A percentile compares a stretch with the other conserved stretches of the same genome.
Conservation (phyloP, 2,888 invertebrate species). For the Chirona hameri region DNA sequence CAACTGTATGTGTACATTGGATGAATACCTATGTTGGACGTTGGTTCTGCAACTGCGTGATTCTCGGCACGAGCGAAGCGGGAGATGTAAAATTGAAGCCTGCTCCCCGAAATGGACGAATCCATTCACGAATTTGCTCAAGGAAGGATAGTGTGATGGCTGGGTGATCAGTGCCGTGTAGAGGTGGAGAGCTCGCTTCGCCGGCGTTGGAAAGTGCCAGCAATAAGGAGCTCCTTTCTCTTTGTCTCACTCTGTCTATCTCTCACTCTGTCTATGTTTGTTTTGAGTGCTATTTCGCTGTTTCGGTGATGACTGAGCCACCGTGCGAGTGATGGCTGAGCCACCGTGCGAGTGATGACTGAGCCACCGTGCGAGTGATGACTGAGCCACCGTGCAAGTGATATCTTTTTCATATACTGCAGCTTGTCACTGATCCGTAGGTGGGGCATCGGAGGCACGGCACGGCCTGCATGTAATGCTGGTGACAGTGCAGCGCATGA, state of each 20-base stretch:
- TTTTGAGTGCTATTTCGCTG: not conserved
- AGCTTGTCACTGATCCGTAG: not conserved
- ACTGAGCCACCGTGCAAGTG: no score
- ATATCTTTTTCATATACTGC: constrained; percentile 13
- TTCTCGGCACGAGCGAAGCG: not conserved
- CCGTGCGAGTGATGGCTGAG: not conserved
- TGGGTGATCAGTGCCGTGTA: not conserved
- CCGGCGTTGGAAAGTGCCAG: not conserved
- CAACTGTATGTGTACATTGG: not conserved
- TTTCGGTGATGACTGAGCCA: not conserved
- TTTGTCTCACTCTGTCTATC: no score
- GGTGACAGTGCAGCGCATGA: not conserved
- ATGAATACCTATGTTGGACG: not conserved
- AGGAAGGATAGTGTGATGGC: not conserved
- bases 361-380: not conserved
- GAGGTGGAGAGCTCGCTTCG: not conserved
- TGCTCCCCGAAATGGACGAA: not conserved
- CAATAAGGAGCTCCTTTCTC: not conserved
- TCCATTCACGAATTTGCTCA: constrained; percentile 29
- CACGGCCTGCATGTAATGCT: no score
- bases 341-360: not conserved
- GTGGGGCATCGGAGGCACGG: no score
- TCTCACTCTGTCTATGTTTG: not conserved
- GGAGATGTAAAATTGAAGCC: not conserved
- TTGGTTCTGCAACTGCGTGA: not conserved